Base-by-base conservation (phyloP, 2,888 invertebrate genomes). In the Anorthoa munda region DNA sequence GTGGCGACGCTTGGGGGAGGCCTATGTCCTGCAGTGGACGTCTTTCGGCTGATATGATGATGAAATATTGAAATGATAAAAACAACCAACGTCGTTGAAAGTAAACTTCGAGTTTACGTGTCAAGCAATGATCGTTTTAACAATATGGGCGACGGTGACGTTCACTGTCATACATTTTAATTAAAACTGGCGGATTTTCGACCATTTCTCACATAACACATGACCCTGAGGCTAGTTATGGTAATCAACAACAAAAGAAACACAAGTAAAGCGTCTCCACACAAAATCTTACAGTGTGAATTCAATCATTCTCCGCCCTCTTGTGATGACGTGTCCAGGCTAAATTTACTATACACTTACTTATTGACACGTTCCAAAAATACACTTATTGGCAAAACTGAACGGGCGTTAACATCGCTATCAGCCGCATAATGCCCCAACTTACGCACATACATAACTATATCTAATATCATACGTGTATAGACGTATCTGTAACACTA, bases 361-460 rank as follows among this genome's bases (percentile, higher is more conserved):
- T 95, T 96, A 96, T 96, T 96, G 96, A 96, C 96, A 95, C 94
- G 95, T 93, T 95, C 96, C 95, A 94, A 95, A 96, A 96, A 96
- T 96, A 96, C 92, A 92, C 91, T 89, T 94, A 95, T 96, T 96
- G 96, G 96, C 96, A 95, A 96, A 95, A 95, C 95, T 92, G 94
- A 94, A 95, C 95, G 96, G 95, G 93, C 96, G 94, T 95, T 96
- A 95, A 96, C 95, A 95, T 93, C 92, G 94, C 94, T 95, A 95
- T 95, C 95, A 94, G 93, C 92, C 94, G 93, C 94, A 94, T 95
- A 92, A 95, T 94, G 91, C 92, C 92, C 89, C 93, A 93, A 93
- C 92, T 92, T 92, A 89, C 84, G 88, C 82, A 85, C 81, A 82
- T 82, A 86, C 85, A 87, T 89, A 86, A 83, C 83, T 84, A 81